Evolutionary conservation across 2,113 vertebrate species (phyloP).

Genomic region (Neomonachus schauinslandi): DNA sequence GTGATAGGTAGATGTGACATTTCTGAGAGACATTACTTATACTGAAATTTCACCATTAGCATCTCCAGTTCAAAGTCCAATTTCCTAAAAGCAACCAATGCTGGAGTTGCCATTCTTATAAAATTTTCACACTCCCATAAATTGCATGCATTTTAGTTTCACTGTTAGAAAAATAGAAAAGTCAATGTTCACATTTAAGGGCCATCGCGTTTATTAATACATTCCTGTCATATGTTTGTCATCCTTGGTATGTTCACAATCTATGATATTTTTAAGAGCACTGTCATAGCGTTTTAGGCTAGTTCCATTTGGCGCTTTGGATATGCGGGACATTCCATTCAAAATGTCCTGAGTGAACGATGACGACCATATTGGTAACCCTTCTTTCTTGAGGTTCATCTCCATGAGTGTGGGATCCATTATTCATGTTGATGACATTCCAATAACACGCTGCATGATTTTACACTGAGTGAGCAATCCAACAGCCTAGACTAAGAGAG

Average conservation of each 20-base stretch:
- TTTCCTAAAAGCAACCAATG: background rate
- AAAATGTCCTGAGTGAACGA: background rate
- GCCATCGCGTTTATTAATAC: background rate
- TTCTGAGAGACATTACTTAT: background rate
- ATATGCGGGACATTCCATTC: background rate
- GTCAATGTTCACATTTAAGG: background rate
- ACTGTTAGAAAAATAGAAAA: background rate
- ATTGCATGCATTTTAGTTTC: background rate
- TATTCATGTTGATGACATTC: slow-evolving; percentile 17
- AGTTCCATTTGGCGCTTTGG: background rate
- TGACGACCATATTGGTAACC: background rate
- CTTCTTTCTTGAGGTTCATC: background rate
- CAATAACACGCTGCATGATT: slow-evolving; percentile 21
- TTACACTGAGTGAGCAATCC: slow-evolving; percentile 7
- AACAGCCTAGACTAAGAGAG: slow-evolving; percentile 6
- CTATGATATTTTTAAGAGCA: background rate
- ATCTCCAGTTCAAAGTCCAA: background rate
- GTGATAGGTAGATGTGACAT: background rate
- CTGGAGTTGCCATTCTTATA: background rate
- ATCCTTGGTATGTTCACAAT: background rate
- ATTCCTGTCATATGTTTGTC: background rate
- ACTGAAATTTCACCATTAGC: background rate
- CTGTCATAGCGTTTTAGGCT: background rate
- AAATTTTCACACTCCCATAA: accelerated
- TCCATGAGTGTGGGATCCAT: background rate